Base-by-base conservation (phyloP, 2,888 invertebrate genomes). In the Silvanus unidentatus region DNA sequence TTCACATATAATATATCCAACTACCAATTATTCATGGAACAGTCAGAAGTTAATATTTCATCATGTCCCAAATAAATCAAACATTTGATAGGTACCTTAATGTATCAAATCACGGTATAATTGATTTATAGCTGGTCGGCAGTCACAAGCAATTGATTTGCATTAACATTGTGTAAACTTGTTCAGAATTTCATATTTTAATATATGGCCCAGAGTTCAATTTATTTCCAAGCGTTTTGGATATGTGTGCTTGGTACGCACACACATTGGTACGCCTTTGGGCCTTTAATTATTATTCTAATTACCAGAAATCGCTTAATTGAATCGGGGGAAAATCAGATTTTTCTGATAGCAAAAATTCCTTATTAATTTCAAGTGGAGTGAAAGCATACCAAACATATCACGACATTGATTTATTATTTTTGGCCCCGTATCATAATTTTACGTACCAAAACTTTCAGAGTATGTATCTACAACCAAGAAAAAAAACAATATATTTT, bases 141-240 rank as follows among this genome's bases (percentile, higher is more conserved):
- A 69, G 69, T 68, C 66, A 60, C 63, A 65, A 65, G 65, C 66
- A 68, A 69, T 69, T 70, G 68, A 71, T 70, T 70, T 70, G 69
- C 71, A 70, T 71, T 70, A 69, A 69, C 71, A 69, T 64, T 69
- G 66, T 68, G 68, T 71, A 67, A 66, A 69, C 68, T 67, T 60
- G 66, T 64, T 65, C 60, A 50, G 63, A 59, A 64, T 64, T 64
- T 56, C 64, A 65, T 65, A 69, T 65, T 66, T 69, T 66, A 68
- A 66, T 63, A 60, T 52, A 52, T 60, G 62, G 60, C 57, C n/a
- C 58, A 60, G 60, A 59, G 55, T 53, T 54, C 57, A 50, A 55
- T 58, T 55, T 52, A 54, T 59, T 53, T 46, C 54, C 46, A 49
- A 59, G 59, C 22, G 61, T 61, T 60, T 62, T 57, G 57, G 49